These are phyloP conservation scores for Lasaia peninsularis DNA, from an alignment of 1,140 invertebrate genomes.

Conservation along the genomic window DNA sequence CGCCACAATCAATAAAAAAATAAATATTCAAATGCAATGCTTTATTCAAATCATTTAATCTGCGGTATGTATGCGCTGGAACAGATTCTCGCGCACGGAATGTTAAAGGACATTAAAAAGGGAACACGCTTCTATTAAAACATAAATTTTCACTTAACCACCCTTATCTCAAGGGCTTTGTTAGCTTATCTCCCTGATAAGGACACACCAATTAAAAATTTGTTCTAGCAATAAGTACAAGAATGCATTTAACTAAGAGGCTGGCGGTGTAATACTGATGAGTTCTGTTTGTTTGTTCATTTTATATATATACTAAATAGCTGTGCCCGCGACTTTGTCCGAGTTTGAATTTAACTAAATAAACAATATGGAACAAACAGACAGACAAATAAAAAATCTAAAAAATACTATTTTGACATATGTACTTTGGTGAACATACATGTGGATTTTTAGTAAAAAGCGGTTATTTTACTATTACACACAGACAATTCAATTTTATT, in stretches of 20 bases:
- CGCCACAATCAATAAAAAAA: background rate
- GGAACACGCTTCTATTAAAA: constrained; percentile 41
- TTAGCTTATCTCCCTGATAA: constrained; percentile 54
- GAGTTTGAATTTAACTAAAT: too few species aligned
- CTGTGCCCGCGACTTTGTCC: too few species aligned
- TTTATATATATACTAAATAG: too few species aligned
- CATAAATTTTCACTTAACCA: constrained; percentile 65
- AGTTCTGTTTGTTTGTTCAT: constrained; percentile 29
- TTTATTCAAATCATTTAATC: background rate
- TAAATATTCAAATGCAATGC: background rate
- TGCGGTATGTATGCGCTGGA: background rate
- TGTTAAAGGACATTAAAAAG: constrained; percentile 36
- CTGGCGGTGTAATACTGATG: constrained; percentile 33
- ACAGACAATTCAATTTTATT: too few species aligned
- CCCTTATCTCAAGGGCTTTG: constrained; percentile 47
- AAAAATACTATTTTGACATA: too few species aligned
- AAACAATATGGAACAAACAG: too few species aligned
- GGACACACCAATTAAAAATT: constrained; percentile 58
- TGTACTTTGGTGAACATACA: too few species aligned
- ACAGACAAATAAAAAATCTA: too few species aligned
- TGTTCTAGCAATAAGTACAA: constrained; percentile 42
- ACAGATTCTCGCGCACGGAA: constrained; percentile 16
- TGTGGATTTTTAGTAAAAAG: too few species aligned
- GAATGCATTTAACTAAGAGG: constrained; percentile 23
- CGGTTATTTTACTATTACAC: too few species aligned